Conservation (phyloP, 2,797 vertebrate genomes). For the Amblyopsis hoosieri region DNA sequence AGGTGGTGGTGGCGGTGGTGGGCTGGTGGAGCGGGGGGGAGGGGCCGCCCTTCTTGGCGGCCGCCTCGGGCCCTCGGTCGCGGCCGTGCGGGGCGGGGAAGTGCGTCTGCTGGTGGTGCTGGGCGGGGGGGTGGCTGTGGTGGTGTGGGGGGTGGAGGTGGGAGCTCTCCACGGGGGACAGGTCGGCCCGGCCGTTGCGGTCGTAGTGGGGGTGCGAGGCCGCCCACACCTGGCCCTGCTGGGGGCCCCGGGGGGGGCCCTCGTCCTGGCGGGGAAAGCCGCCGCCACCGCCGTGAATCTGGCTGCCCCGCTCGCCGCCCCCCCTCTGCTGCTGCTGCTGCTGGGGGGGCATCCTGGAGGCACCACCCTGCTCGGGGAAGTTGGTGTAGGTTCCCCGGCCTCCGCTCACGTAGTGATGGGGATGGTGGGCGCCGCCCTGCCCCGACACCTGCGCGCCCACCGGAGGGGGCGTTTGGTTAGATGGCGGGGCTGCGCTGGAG, state of each 20-base stretch:
- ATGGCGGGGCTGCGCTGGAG: slow-evolving; percentile 68
- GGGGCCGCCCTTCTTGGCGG: slow-evolving; percentile 71
- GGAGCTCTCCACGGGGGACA: slow-evolving; percentile 64
- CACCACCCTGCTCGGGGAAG: slow-evolving; percentile 73
- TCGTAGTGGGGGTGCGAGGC: slow-evolving; percentile 77
- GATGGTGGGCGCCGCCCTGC: slow-evolving; percentile 69
- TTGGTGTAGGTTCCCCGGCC: slow-evolving; percentile 77
- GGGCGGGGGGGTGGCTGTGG: slow-evolving; percentile 57
- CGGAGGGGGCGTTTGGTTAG: slow-evolving; percentile 79
- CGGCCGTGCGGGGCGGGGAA: slow-evolving; percentile 73
- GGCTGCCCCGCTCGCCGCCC: slow-evolving; percentile 61
- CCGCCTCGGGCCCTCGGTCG: slow-evolving; percentile 62
- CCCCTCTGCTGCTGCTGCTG: slow-evolving; percentile 69
- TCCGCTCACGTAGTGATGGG: slow-evolving; percentile 79
- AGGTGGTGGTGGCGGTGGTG: slow-evolving; percentile 61
- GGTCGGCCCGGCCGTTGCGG: slow-evolving; percentile 76
- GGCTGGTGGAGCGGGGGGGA: slow-evolving; percentile 75
- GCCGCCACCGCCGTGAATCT: slow-evolving; percentile 50
- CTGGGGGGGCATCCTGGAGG: slow-evolving; percentile 64
- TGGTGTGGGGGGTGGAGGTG: slow-evolving; percentile 60
- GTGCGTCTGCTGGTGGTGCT: slow-evolving; percentile 70
- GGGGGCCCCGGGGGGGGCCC: slow-evolving; percentile 60
- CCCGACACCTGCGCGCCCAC: slow-evolving; percentile 66
- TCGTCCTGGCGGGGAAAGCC: slow-evolving; percentile 84
- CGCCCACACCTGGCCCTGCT: slow-evolving; percentile 80